Evolutionary conservation across 2,888 invertebrate genomes (phyloP), one percentile per base, ranked within the genome.

Genomic region (Netelia melanura): DNA sequence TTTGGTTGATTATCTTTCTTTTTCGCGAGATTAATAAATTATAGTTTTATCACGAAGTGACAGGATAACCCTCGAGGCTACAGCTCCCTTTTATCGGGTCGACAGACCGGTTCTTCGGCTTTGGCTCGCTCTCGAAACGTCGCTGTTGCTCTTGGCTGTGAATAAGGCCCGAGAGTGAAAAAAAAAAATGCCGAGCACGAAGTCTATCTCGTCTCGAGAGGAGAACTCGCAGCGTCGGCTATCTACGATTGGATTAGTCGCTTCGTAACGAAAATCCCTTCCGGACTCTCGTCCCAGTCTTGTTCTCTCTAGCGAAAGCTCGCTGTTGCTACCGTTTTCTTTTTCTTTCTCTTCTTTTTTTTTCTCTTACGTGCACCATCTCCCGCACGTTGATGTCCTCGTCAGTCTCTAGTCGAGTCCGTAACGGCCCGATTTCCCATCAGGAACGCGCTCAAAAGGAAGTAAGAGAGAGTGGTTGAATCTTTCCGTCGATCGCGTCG

Each of bases 211-310:
- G n/a, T 52, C 61, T 23, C 38, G 67, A 58, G 67, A 65, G 25
- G n/a, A 52, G 25, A 76, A 81, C 64, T 76, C 64, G 70, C 70
- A 76, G 25, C 68, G 70, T 76, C 75, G 75, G 68, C 81, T 71
- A 65, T 76, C 64, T 30, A 30, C 44, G 54, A 81, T 76, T 81
- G 75, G 81, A 77, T 82, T 71, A 82, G 76, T 65, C 17, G 48
- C 76, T 65, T 58, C 54, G 76, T 77, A 71, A 82, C 81, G 76
- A 77, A 82, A 82, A 82, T 77, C 48, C 64, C 58, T 64, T 82
- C 56, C 76, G 71, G 58, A 38, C 76, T 48, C 56, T 71, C 11
- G 23, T 67, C 56, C 43, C 17, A 43, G 38, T 67, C 43, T 48
- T 14, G 10, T 14, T 67, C 44, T 68, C 6, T 52, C 11, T 21